Evolutionary conservation across 2,797 vertebrate genomes (phyloP), one percentile per base, ranked within the genome.

Genomic region (Poeciliopsis infans): DNA sequence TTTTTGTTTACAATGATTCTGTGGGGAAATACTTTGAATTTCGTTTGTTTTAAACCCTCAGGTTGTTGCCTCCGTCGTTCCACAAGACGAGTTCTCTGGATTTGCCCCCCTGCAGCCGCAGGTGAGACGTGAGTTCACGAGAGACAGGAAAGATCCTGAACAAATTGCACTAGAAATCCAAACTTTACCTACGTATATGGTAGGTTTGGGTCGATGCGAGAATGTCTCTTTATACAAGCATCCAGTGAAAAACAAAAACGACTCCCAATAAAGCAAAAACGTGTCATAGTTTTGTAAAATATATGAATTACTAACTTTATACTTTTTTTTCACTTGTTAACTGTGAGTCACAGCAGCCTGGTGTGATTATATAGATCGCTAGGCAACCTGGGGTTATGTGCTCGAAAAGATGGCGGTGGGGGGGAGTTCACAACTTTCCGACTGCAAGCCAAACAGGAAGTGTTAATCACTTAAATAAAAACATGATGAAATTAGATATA

Each of bases 21-120:
- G 41, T 2, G 45, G 7, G 13, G 28, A 53, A 33, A 43, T 5
- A 23, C 2, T 55, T 1, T 6, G 16, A 39, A 28, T 39, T 41
- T 28, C 51, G 7, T 10, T 20, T 72, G 1, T 46, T n/a, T 41
- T 0, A 23, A 57, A 2, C 82, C 71, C 75, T 70, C 88, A 99
- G 98, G 97, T 99, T 53, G 96, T 99, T 82, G 95, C 98, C 0
- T 99, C 98, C 0, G 96, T 99, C 36, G 89, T 97, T 84, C 97
- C 97, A 75, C 96, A 97, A 79, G 98, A 99, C 7, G 88, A 83
- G 0, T 99, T 99, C 93, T 97, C 97, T 39, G 98, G 98, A 20
- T 99, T 99, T 68, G 97, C 98, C 16, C 97, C 98, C 2, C 94
- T 99, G 75, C 97, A 98, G 81, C 98, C 98, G 1, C 97, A 97